These are phyloP conservation scores for Melanotaenia nigrans DNA, from an alignment of 2,797 vertebrate genomes.

Conservation along the genomic window DNA sequence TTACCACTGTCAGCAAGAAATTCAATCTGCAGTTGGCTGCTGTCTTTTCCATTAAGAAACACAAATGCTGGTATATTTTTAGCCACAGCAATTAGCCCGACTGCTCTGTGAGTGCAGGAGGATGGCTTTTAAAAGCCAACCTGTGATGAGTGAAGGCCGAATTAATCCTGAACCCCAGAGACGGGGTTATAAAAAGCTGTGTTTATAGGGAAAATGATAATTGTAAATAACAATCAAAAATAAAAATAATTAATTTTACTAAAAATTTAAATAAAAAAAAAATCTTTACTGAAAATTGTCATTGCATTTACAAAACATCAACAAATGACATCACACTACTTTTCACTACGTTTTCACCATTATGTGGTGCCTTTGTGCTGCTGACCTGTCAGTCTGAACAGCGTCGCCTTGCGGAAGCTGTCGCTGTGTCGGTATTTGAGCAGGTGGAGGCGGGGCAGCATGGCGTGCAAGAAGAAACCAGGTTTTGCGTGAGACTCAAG, in stretches of 20 bases:
- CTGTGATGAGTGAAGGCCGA: too few relatives aligned
- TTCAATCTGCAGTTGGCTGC: not conserved
- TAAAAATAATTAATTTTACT: too few relatives aligned
- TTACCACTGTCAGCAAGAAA: constrained; percentile 80
- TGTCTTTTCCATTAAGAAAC: not conserved
- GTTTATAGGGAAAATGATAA: too few relatives aligned
- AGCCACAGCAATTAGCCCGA: constrained; percentile 78
- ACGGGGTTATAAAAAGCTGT: too few relatives aligned
- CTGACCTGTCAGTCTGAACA: constrained; percentile 91
- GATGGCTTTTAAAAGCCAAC: not conserved
- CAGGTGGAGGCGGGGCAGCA: constrained; percentile 81
- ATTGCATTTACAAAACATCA: too few relatives aligned
- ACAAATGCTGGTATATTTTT: constrained; percentile 84
- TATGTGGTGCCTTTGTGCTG: constrained; percentile 1
- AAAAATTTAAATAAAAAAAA: too few relatives aligned
- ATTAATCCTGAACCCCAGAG: too few relatives aligned
- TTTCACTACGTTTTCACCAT: not conserved
- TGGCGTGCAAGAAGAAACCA: constrained; percentile 87
- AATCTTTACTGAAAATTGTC: too few relatives aligned
- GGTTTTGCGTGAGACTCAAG: constrained; percentile 90
- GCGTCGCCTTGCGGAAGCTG: constrained; percentile 86
- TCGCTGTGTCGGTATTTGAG: constrained; percentile 87
- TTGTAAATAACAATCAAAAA: too few relatives aligned
- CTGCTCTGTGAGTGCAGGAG: constrained; percentile 48
- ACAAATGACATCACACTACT: not conserved